A percentile compares a stretch with the other conserved stretches of the same genome.
Evolutionary conservation across 23 tunicate genomes (phyloP).

Genomic region (Botrylloides violaceus): DNA sequence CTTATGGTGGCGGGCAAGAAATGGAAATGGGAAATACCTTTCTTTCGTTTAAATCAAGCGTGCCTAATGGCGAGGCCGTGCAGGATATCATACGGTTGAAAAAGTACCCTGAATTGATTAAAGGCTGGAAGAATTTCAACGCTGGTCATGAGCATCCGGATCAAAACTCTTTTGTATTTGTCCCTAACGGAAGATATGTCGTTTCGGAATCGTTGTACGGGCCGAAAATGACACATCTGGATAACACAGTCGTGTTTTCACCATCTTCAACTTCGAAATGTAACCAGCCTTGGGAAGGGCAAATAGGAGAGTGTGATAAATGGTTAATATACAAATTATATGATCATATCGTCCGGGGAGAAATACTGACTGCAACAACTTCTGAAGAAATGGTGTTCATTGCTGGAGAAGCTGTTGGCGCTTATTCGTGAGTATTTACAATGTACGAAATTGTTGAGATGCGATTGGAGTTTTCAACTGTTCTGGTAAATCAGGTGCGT

Average conservation of each 20-base stretch:
- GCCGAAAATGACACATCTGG: slow-evolving; percentile 39
- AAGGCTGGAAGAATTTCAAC: slow-evolving; percentile 69
- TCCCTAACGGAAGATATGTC: slow-evolving; percentile 81
- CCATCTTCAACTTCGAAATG: slow-evolving; percentile 33
- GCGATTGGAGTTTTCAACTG: too few species aligned
- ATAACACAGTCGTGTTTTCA: slow-evolving; percentile 54
- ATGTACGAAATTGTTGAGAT: background rate
- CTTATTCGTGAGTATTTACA: slow-evolving; percentile 43
- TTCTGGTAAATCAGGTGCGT: too few species aligned
- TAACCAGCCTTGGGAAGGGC: slow-evolving; percentile 82
- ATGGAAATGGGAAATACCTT: slow-evolving; percentile 67
- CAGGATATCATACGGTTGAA: slow-evolving; percentile 41
- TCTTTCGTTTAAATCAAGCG: slow-evolving; percentile 77
- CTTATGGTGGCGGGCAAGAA: slow-evolving; percentile 80
- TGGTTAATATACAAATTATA: slow-evolving; percentile 46
- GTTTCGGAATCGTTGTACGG: slow-evolving; percentile 75
- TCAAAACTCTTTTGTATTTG: slow-evolving; percentile 84
- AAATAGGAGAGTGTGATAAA: slow-evolving; percentile 67
- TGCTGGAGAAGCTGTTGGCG: slow-evolving; percentile 66
- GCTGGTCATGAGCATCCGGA: slow-evolving; percentile 94
- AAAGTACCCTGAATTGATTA: slow-evolving; percentile 20
- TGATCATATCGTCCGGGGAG: slow-evolving; percentile 28
- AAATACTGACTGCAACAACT: slow-evolving; percentile 43
- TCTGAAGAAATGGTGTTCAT: slow-evolving; percentile 32
- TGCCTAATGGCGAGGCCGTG: slow-evolving; percentile 69